Evolutionary conservation across 2,888 invertebrate genomes (phyloP).

Genomic region (Stenoptilia bipunctidactyla): DNA sequence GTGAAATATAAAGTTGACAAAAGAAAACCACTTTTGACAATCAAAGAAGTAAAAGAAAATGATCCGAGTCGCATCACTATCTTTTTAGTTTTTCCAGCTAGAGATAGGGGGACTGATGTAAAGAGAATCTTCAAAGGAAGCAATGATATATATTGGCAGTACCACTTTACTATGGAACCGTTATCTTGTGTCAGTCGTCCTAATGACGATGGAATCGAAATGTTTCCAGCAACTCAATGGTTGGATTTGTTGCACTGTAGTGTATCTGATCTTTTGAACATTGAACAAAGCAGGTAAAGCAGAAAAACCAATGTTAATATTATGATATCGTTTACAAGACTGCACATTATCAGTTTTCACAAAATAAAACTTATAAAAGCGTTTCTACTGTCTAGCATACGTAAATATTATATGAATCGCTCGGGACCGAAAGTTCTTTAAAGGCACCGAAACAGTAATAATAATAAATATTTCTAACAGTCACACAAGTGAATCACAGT

Average conservation of each 20-base stretch:
- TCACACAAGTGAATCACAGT: too few relatives aligned
- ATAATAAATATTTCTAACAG: too few relatives aligned
- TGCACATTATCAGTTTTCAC: too few relatives aligned
- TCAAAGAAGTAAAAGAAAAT: conserved; percentile 31
- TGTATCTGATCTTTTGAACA: conserved; percentile 60
- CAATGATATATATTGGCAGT: conserved; percentile 70
- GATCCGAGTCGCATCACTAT: conserved; percentile 32
- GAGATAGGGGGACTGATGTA: conserved; percentile 38
- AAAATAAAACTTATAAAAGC: too few relatives aligned
- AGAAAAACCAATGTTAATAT: too few relatives aligned
- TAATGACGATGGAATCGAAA: conserved; percentile 76
- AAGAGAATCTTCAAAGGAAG: conserved; percentile 67
- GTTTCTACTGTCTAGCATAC: too few relatives aligned
- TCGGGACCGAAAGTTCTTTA: too few relatives aligned
- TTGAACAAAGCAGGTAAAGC: conserved; percentile 68
- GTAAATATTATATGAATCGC: too few relatives aligned
- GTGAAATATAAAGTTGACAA: conserved; percentile 59
- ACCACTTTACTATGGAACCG: conserved; percentile 80
- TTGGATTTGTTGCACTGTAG: conserved; percentile 64
- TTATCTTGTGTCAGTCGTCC: conserved; percentile 73
- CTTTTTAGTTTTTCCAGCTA: conserved; percentile 28
- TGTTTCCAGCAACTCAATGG: conserved; percentile 57
- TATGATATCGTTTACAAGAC: too few relatives aligned
- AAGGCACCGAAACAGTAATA: too few relatives aligned
- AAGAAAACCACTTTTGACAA: conserved; percentile 33